Evolutionary conservation across 1,140 invertebrate species (phyloP).

Genomic region (Teleopsis dalmanni): DNA sequence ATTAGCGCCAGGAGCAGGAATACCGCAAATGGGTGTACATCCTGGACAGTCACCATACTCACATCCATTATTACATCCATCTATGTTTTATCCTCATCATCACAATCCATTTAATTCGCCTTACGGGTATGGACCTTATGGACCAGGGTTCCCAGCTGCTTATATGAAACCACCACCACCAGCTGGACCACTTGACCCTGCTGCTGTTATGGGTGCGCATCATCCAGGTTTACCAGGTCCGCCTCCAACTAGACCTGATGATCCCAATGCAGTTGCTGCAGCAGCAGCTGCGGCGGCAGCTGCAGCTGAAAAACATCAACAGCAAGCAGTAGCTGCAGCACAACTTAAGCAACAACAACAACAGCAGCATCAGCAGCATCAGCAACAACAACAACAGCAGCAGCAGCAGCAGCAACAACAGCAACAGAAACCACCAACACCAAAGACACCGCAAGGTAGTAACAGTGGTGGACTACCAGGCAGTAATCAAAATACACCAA

Average conservation of each 20-base stretch:
- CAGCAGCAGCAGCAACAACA: constrained; percentile 17
- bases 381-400: constrained; percentile 13
- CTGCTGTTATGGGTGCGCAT: constrained; percentile 38
- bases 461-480: constrained; percentile 20
- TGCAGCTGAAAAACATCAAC: constrained; percentile 25
- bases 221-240: constrained; percentile 29
- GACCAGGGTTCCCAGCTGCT: constrained; percentile 36
- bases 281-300: constrained; percentile 30
- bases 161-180: constrained; percentile 42
- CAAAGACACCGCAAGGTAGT: constrained; percentile 38
- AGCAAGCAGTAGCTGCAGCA: constrained; percentile 18
- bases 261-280: constrained; percentile 25
- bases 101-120: constrained; percentile 43
- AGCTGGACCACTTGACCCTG: constrained; percentile 31
- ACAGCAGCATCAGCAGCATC: constrained; percentile 19
- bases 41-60: constrained; percentile 42
- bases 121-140: constrained; percentile 41
- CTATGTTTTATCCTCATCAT: constrained; percentile 41
- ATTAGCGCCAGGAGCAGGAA: constrained; percentile 36
- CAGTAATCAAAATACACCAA: constrained; percentile 29
- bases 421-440: constrained; percentile 42
- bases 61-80: constrained; percentile 41
- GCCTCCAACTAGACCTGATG: constrained; percentile 25
- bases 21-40: constrained; percentile 40
- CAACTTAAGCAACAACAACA: constrained; percentile 13